Percentiles rank a stretch among this genome's conserved stretches.
Evolutionary conservation across 2,797 vertebrate genomes (phyloP).

Genomic region (Ctenopoma multispine): DNA sequence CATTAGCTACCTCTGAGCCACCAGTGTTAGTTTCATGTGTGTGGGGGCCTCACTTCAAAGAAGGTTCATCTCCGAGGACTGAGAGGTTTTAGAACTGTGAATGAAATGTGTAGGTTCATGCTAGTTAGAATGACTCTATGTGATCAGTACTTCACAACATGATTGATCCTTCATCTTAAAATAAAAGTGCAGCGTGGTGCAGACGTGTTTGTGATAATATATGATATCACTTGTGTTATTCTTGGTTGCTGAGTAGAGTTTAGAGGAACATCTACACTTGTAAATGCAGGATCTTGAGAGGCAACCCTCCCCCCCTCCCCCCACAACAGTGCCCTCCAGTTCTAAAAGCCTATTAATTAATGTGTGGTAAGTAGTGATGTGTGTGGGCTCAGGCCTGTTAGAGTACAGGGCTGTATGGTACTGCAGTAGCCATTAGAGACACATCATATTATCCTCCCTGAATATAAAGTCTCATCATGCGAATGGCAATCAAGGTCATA

Average conservation of each 20-base stretch:
- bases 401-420: constrained; percentile 21
- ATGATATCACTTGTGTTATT: constrained; percentile 4
- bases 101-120: constrained; percentile 41
- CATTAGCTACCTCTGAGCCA: constrained; percentile 74
- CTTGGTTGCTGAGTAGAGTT: constrained; percentile 13
- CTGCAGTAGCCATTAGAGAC: constrained; percentile 43
- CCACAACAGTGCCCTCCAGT: constrained; percentile 43
- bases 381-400: constrained; percentile 43
- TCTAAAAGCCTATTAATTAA: constrained; percentile 61
- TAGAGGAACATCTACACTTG: not conserved
- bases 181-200: constrained; percentile 13
- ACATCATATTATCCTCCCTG: constrained; percentile 46
- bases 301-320: not conserved
- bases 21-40: constrained; percentile 72
- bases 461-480: constrained; percentile 45
- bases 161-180: constrained; percentile 28
- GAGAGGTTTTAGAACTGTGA: constrained; percentile 44
- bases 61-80: constrained; percentile 49
- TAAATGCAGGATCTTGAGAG: constrained; percentile 30
- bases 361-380: constrained; percentile 33
- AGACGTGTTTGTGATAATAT: not conserved
- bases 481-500: constrained; percentile 54
- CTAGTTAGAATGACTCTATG: constrained; percentile 16
- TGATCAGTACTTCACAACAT: constrained; percentile 52
- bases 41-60: constrained; percentile 68